Evolutionary conservation across 2,797 vertebrate genomes (phyloP), one percentile per base, ranked within the genome.

Genomic region (Cephalopachus bancanus): DNA sequence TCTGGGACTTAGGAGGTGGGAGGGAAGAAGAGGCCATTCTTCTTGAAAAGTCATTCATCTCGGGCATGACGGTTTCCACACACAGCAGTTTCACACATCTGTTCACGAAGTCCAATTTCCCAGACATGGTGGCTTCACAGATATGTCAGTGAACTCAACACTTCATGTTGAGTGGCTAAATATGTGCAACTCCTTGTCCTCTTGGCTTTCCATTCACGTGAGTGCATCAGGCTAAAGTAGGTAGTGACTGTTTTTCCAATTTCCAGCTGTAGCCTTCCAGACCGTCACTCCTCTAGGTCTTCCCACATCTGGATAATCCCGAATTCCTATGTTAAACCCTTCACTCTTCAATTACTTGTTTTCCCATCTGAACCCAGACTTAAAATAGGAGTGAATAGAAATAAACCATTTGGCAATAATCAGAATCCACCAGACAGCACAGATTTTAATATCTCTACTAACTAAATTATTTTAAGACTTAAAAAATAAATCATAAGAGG

Each of bases 401-500:
- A 84, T 55, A 88, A 94, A 37, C 26, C 24, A 26, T 44, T 22
- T 2, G 33, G 37, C 65, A 91, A n/a, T 62, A 33, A 78, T 33
- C 22, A 93, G 53, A 91, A 22, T 44, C 51, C 30, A 78, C 12
- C 80, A 28, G 11, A 83, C 74, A 93, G 69, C 75, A 83, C 30
- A 78, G 17, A 78, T 30, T n/a, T 89, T 44, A 86, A 28, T 44
- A 89, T 55, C 28, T 83, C 49, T 57, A 94, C 14, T 53, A 49
- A 83, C 7, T 33, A 94, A 69, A 71, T 65, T 85, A 26, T 91
- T 91, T 89, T 57, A 91, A 69, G 26, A 84, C 37, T 44, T 26
- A 57, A 44, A 69, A 72, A 67, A 53, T 4, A 51, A 59, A 51
- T 30, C 14, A 30, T 62, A 78, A 67, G 28, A 88, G 9, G 33